phyloP scores from a whole-genome alignment of 2,797 vertebrate genomes.

The Geranospiza caerulescens region DNA sequence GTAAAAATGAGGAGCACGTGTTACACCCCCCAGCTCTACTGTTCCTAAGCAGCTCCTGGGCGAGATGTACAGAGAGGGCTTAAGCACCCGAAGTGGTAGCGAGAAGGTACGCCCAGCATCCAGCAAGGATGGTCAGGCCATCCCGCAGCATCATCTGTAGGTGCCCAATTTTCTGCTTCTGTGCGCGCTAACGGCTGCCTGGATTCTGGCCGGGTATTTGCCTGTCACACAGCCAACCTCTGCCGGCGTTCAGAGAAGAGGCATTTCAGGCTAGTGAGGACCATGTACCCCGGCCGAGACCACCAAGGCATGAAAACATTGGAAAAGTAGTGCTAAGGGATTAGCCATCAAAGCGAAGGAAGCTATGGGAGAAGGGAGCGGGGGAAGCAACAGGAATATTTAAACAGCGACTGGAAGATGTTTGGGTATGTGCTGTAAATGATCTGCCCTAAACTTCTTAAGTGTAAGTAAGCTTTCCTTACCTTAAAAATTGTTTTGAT shows the following conservation, averaged over 20 bases:
- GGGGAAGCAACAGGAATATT: neutral
- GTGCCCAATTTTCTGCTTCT: neutral
- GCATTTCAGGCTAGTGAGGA: neutral
- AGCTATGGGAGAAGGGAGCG: neutral
- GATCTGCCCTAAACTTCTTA: neutral
- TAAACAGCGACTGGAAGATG: neutral
- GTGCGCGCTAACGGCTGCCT: neutral
- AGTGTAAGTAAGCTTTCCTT: neutral
- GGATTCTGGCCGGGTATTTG: neutral
- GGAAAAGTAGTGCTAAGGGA: neutral
- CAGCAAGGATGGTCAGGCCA: neutral
- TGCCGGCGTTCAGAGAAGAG: neutral
- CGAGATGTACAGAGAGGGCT: neutral
- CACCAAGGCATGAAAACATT: neutral
- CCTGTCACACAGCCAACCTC: neutral
- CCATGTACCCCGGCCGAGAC: fast-evolving
- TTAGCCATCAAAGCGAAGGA: neutral
- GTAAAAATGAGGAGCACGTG: neutral
- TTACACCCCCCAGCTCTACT: neutral
- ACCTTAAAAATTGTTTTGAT: neutral
- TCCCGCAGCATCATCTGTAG: neutral
- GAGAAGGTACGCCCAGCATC: neutral
- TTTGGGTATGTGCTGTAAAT: neutral
- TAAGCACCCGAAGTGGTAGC: neutral
- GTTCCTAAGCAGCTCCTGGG: neutral